Evolutionary conservation across 23 tunicate species (phyloP).

Genomic region (Oikopleura albicans): DNA sequence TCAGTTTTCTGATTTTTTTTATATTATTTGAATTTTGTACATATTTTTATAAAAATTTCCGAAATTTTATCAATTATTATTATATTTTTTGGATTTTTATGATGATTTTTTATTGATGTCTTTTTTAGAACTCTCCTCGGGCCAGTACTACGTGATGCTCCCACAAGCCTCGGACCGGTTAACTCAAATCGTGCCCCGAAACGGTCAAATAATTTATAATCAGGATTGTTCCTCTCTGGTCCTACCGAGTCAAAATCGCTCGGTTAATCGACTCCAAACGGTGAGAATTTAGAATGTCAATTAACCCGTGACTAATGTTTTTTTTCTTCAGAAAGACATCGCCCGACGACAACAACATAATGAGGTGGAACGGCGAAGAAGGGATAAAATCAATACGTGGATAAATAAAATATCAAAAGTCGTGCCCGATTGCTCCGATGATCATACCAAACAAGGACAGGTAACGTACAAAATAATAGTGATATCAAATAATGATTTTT

Average conservation of each 20-base stretch:
- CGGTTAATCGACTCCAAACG: neutral
- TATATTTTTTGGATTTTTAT: too few relatives aligned
- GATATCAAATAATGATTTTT: too few relatives aligned
- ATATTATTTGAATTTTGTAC: too few relatives aligned
- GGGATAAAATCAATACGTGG: slow-evolving; percentile 90
- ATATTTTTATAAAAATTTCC: too few relatives aligned
- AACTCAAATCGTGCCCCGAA: neutral
- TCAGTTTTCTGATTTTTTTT: too few relatives aligned
- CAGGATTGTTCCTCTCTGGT: neutral
- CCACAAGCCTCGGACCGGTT: neutral
- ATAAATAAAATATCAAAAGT: slow-evolving; percentile 56
- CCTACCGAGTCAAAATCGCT: neutral
- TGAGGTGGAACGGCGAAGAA: slow-evolving; percentile 82
- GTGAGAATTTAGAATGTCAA: too few relatives aligned
- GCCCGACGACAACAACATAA: slow-evolving; percentile 84
- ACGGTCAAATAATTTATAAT: neutral
- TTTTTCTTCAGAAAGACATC: slow-evolving; percentile 22
- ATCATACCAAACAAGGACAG: slow-evolving; percentile 96
- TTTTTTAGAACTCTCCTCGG: neutral
- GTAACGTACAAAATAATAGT: slow-evolving; percentile 25
- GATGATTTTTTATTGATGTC: too few relatives aligned
- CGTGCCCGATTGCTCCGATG: slow-evolving; percentile 78
- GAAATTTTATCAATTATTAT: too few relatives aligned
- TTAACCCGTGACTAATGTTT: too few relatives aligned
- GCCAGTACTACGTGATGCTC: neutral